Evolutionary conservation across 2,113 vertebrate species (phyloP), one percentile per base, ranked within the genome.

Genomic region (Copsychus sechellarum): DNA sequence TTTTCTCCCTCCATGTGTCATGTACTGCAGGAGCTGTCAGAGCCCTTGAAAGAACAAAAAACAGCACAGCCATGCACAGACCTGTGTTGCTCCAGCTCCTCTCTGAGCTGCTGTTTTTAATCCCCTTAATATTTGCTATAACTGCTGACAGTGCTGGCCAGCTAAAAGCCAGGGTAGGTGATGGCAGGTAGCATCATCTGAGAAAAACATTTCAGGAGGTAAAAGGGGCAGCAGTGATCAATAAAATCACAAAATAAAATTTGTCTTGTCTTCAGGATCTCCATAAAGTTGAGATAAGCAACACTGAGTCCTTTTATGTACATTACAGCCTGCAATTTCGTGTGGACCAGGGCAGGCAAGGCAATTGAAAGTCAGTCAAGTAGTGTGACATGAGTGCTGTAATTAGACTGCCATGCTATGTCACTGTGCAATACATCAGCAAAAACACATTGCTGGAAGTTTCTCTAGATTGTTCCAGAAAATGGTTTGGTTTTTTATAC

Each of bases 101-200:
- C 87, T 93, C 81, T 43, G 61, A 94, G 88, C 56, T 90, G 93
- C 77, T 86, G 64, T 2, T 94, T 94, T 92, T 92, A 96, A 93
- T 94, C 86, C 95, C 92, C 57, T 93, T 94, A 88, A 65, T 92
- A 81, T 94, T 94, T 94, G 65, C 69, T 81, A 20, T 45, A 96
- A 90, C 80, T 82, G 76, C 86, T 76, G 92, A 88, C 90, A 94
- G 80, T 45, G 57, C 69, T 57, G 77, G 36, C 82, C 71, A 79
- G 57, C 72, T 95, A 93, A 93, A 84, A 96, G 93, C 93, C 74
- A 22, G 33, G 69, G 92, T 81, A 90, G 88, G 62, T n/a, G 80
- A 67, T 61, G 72, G 72, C 88, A 93, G 82, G 92, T 81, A 93
- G 48, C 72, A 90, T 69, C 69, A 78, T 79, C 82, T 74, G 92